Conservation (phyloP, 2,113 vertebrate genomes). For the Sialia sialis region DNA sequence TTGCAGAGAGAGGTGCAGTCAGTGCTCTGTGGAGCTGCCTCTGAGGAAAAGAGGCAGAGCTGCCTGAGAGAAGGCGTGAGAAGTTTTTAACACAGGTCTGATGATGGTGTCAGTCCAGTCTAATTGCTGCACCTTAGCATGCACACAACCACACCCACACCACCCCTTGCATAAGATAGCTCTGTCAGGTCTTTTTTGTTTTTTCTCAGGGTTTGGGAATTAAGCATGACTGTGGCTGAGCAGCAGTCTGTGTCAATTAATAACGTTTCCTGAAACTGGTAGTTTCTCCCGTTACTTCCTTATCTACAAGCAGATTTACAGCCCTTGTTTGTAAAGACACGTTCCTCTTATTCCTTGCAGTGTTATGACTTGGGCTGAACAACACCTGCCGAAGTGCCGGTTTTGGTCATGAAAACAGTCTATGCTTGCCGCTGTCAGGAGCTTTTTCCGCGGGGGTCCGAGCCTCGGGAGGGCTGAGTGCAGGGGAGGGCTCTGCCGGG, state of each 20-base stretch:
- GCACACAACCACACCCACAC: no score
- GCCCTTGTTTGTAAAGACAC: not conserved
- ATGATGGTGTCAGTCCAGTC: no score
- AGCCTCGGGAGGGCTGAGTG: fast-evolving
- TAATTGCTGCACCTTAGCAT: no score
- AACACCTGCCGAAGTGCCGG: not conserved
- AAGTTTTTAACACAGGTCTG: no score
- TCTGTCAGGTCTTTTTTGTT: not conserved
- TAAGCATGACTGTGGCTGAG: not conserved
- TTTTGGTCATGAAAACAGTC: not conserved
- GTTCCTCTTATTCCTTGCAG: not conserved
- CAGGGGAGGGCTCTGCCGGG: not conserved
- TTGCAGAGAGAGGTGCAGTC: no score
- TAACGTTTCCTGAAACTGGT: not conserved
- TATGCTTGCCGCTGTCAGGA: fast-evolving
- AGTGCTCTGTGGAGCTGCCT: no score
- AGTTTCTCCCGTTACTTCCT: not conserved
- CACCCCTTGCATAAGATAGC: no score
- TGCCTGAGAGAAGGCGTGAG: no score
- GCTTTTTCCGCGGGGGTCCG: not conserved
- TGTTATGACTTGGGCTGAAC: not conserved
- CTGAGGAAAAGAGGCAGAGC: no score
- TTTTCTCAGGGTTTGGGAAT: not conserved
- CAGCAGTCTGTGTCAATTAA: not conserved
- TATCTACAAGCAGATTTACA: not conserved